Percentiles rank a stretch among this genome's conserved stretches.
Evolutionary conservation across 2,888 invertebrate species (phyloP).

Genomic region (Orchesellides sinensis): DNA sequence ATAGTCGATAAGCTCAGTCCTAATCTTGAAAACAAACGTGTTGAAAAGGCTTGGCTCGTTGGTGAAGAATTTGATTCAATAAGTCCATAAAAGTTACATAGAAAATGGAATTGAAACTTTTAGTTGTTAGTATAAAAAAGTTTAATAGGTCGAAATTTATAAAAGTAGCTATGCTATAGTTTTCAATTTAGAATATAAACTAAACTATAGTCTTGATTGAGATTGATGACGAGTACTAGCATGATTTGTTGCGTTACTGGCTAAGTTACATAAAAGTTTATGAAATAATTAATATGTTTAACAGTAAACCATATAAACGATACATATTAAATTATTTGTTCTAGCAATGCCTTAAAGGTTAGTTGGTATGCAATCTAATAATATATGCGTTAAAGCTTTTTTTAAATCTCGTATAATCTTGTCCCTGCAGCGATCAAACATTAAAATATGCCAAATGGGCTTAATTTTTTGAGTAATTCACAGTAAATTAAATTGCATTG

Average conservation of each 20-base stretch:
- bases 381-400: slow-evolving; percentile 44
- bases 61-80: not conserved
- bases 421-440: slow-evolving; percentile 11
- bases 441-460: slow-evolving; percentile 1
- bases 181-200: slow-evolving; percentile 7
- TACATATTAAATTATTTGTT: slow-evolving; percentile 35
- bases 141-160: not conserved
- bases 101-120: not conserved
- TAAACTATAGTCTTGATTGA: not conserved
- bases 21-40: no score
- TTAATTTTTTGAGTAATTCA: not conserved
- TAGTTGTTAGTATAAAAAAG: not conserved
- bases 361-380: not conserved
- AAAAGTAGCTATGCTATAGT: not conserved
- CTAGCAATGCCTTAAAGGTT: not conserved
- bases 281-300: not conserved
- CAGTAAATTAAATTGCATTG: not conserved
- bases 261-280: slow-evolving; percentile 17
- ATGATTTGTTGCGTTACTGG: slow-evolving; percentile 28
- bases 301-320: not conserved
- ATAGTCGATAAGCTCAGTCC: slow-evolving; percentile 1
- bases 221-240: slow-evolving; percentile 53
- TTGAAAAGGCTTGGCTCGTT: not conserved
- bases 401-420: slow-evolving; percentile 49
- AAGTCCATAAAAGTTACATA: not conserved